Evolutionary conservation across 30 jellyfish, hydroid and myxozoan genomes (phyloP).

Genomic region (Aurelia sp.): DNA sequence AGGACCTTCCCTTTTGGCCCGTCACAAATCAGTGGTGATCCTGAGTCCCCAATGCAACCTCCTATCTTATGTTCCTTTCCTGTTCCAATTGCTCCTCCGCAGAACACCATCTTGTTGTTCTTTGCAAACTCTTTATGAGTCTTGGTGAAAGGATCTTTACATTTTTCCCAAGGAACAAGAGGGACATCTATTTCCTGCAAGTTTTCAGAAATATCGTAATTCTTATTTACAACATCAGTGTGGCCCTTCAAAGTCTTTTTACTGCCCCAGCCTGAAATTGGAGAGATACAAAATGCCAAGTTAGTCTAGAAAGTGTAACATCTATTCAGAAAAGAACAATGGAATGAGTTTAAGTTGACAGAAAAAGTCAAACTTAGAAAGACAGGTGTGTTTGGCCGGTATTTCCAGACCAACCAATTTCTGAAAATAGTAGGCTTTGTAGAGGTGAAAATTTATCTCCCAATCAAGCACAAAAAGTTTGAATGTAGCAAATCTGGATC

Average conservation of each 20-base stretch:
- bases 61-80: not conserved
- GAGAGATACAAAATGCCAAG: too few species aligned
- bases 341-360: too few species aligned
- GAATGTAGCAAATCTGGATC: too few species aligned
- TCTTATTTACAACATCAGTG: slow-evolving; percentile 2
- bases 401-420: too few species aligned
- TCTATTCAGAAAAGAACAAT: too few species aligned
- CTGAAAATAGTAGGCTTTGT: too few species aligned
- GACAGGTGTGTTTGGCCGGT: too few species aligned
- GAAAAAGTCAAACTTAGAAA: too few species aligned
- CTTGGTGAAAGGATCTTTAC: slow-evolving; percentile 22
- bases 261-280: slow-evolving; percentile 69
- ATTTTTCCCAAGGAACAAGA: slow-evolving; percentile 38
- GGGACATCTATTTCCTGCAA: slow-evolving; percentile 57
- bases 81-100: slow-evolving; percentile 42
- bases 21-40: slow-evolving; percentile 61
- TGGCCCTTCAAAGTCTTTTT: not conserved
- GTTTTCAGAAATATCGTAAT: slow-evolving; percentile 20
- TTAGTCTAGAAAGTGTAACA: too few species aligned
- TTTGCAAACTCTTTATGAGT: slow-evolving; percentile 47
- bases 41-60: slow-evolving; percentile 72
- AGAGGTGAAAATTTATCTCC: too few species aligned
- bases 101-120: slow-evolving; percentile 23
- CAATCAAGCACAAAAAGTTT: too few species aligned
- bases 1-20: slow-evolving; percentile 6